Base-by-base conservation (phyloP, 2,113 vertebrate genomes). In the Pteruthius melanotis region DNA sequence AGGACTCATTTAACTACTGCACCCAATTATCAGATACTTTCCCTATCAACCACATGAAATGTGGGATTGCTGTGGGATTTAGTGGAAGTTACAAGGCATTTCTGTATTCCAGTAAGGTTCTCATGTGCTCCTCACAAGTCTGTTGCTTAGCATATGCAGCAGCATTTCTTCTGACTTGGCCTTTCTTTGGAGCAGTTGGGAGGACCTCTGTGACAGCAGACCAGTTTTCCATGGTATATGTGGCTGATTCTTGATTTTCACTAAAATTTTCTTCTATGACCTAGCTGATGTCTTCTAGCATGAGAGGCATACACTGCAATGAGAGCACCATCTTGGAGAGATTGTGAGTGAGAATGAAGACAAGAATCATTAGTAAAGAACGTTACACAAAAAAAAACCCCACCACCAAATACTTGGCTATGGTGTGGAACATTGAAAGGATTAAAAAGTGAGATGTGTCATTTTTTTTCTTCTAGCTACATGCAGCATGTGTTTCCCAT, bases 361-460 rank as follows among this genome's bases (percentile, higher is more conserved):
- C 18, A 42, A 59, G n/a, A 87, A 94, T 72, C 8, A 64, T 40
- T 56, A 31, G 31, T 52, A 76, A 89, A 82, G 87, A 91, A 72
- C 8, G 0, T 82, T 72, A 21, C 28, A 37, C 45, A 54, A 16
- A 90, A 87, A 72, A 42, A 75, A 54, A 7, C 10, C 13, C 12
- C 15, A 56, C 23, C 61, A 63, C 63, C 47, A 66, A 91, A 93
- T 76, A 70, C 53, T 92, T 94, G 92, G 72, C 83, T 93, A 7
- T 49, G 21, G 53, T 1, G 4, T 68, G 60, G 87, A 82, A 93
- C 83, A 44, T 15, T 69, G 72, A 95, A 95, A 83, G 24, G 14
- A 94, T 96, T 92, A 95, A 92, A 85, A 96, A 89, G 56, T 78
- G 69, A 95, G 59, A 93, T 92, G 79, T 94, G 83, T 94, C 31